Conservation (phyloP, 2,113 vertebrate species). For the Coryphaenoides rupestris region DNA sequence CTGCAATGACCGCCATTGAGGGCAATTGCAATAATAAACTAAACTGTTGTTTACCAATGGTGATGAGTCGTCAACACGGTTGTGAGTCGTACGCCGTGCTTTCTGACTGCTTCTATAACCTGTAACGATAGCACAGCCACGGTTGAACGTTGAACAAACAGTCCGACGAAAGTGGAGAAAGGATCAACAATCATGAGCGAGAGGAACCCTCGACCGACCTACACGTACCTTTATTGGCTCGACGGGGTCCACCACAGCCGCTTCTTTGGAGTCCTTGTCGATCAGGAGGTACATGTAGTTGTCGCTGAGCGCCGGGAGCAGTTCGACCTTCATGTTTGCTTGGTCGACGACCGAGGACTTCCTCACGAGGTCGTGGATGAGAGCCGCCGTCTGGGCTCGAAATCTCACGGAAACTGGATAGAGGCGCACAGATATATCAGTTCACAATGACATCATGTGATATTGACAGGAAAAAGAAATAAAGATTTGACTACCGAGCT, state of each 20-base stretch:
- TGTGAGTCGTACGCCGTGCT: slow-evolving; percentile 86
- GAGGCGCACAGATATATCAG: neutral
- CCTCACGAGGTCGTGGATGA: slow-evolving; percentile 64
- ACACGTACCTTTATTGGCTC: slow-evolving; percentile 94
- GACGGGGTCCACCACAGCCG: slow-evolving; percentile 90
- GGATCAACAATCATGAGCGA: too few species aligned
- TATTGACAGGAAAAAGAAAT: neutral
- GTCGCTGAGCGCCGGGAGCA: slow-evolving; percentile 90
- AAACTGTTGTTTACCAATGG: slow-evolving; percentile 82
- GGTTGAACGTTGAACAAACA: neutral
- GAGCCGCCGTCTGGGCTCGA: slow-evolving; percentile 48
- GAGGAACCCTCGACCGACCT: too few species aligned
- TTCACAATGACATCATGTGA: too few species aligned
- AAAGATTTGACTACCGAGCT: too few species aligned
- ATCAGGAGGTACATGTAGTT: slow-evolving; percentile 99
- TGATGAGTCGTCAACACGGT: slow-evolving; percentile 94
- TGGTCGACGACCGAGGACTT: slow-evolving; percentile 69
- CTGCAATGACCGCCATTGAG: neutral
- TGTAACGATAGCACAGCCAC: slow-evolving; percentile 48
- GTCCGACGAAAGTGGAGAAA: too few species aligned
- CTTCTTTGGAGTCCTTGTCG: slow-evolving; percentile 84
- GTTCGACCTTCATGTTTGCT: slow-evolving; percentile 84
- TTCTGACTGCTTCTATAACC: slow-evolving; percentile 87
- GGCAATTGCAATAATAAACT: too few species aligned
- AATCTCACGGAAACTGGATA: slow-evolving; percentile 69